Percentiles rank a stretch among this genome's conserved stretches.
These are phyloP conservation scores for Platorchestia sp. DNA, from an alignment of 1,140 invertebrate species.

Conservation along the genomic window DNA sequence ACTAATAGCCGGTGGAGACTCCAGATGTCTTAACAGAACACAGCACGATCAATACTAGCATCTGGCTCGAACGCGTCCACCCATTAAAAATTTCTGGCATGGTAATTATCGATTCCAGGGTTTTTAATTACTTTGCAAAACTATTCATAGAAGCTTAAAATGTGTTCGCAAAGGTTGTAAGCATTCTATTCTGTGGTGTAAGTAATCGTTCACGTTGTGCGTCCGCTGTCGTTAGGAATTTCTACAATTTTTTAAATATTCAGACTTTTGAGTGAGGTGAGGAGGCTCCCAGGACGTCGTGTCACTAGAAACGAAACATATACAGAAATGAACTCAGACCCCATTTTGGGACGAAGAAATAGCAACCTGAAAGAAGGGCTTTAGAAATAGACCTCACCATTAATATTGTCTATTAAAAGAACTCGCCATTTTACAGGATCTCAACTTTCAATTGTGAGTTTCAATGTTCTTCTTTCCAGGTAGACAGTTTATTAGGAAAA, in stretches of 20 bases:
- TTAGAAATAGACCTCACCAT: too few species aligned
- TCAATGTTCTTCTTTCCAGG: too few species aligned
- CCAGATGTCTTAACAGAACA: slow-evolving; percentile 10
- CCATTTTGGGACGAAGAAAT: background rate
- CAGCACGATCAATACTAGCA: background rate
- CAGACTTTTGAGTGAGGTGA: background rate
- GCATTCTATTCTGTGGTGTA: too few species aligned
- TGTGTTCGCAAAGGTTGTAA: too few species aligned
- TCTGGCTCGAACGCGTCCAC: background rate
- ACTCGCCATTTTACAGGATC: too few species aligned
- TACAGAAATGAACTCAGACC: background rate
- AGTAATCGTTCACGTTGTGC: background rate
- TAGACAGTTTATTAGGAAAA: too few species aligned
- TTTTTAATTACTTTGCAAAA: background rate
- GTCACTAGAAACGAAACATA: background rate
- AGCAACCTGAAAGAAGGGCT: too few species aligned
- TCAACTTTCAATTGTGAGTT: too few species aligned
- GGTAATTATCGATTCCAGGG: background rate
- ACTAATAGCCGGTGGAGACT: background rate
- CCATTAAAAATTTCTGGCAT: background rate
- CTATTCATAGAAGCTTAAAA: background rate
- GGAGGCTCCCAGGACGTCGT: background rate
- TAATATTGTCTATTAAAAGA: too few species aligned
- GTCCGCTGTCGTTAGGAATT: background rate
- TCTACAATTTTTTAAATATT: background rate